Percentiles rank a stretch among this genome's conserved stretches.
These are phyloP conservation scores for Peromyscus eremicus DNA, from an alignment of 2,797 vertebrate species.

Conservation along the genomic window DNA sequence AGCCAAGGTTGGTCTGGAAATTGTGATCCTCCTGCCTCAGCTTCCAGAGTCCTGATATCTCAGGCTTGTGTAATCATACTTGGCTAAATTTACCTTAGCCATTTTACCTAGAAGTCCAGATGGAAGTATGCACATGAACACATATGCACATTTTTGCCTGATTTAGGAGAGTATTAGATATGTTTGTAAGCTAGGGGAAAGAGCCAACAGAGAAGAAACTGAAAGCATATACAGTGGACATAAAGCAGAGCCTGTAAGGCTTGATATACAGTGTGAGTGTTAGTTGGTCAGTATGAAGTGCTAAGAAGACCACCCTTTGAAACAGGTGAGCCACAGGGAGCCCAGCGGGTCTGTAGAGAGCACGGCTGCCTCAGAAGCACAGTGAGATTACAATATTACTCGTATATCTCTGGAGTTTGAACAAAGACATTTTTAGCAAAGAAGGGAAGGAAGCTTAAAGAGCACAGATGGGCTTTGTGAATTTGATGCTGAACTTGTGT, in stretches of 20 bases:
- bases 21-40: background rate
- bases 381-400: background rate
- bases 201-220: background rate
- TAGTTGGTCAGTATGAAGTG: background rate
- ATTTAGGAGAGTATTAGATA: background rate
- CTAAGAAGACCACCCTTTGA: background rate
- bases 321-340: background rate
- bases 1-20: background rate
- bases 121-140: background rate
- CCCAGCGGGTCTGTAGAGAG: background rate
- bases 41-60: background rate
- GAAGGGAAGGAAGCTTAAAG: background rate
- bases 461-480: background rate
- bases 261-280: background rate
- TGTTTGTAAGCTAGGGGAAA: slow-evolving; percentile 32
- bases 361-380: background rate
- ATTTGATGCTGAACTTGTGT: background rate
- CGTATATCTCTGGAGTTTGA: background rate
- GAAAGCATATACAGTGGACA: background rate
- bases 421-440: slow-evolving; percentile 4
- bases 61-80: background rate
- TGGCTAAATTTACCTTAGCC: background rate
- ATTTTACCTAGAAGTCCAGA: background rate
- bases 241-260: background rate
- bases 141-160: background rate